Conservation (phyloP, 1,140 invertebrate genomes). For the Ruditapes philippinarum region DNA sequence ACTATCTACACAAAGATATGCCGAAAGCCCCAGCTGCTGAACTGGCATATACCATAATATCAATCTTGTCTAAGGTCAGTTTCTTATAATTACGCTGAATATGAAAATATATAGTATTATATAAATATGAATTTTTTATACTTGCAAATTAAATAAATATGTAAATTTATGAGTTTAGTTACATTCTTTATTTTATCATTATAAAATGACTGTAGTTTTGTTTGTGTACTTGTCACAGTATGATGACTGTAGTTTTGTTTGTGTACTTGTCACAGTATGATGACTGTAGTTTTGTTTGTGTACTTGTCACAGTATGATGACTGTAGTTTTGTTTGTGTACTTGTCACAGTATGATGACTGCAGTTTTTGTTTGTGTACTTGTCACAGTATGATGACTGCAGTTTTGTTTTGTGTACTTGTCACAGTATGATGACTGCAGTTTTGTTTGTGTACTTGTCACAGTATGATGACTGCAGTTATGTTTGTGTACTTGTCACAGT, state of each 20-base stretch:
- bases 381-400: neutral
- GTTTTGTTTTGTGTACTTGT: neutral
- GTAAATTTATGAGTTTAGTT: no score
- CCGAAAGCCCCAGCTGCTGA: neutral
- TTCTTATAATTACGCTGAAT: no score
- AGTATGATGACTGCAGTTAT: neutral
- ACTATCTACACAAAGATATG: constrained; percentile 9
- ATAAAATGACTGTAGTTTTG: neutral
- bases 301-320: constrained; percentile 3
- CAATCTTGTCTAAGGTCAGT: constrained; percentile 11
- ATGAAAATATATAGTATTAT: no score
- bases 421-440: neutral
- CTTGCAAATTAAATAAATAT: no score
- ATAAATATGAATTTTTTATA: no score
- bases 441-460: neutral
- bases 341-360: neutral
- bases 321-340: neutral
- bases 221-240: neutral
- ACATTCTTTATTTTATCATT: no score
- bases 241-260: neutral
- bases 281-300: neutral
- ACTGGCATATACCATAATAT: neutral
- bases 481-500: neutral
- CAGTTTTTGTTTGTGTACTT: neutral
- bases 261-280: neutral